Base-by-base conservation (phyloP, 2,113 vertebrate genomes). In the Albula goreensis region DNA sequence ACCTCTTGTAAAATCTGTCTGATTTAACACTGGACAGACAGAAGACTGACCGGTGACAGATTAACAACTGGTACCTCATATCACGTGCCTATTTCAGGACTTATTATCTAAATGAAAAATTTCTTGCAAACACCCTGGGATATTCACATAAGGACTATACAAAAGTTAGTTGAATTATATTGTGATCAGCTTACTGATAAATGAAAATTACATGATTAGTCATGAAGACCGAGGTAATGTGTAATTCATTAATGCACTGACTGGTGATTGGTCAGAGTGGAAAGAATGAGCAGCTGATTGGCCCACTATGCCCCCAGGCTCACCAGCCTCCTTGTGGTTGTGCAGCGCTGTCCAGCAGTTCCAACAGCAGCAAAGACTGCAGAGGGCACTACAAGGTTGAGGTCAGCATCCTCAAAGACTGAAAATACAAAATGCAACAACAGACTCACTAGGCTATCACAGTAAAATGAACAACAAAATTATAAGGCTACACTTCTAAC, bases 341-440 rank as follows among this genome's bases (percentile, higher is more conserved):
- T 99, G 88, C 98, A 99, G 80, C 98, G 97, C 89, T 99, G 98
- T 52, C 98, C 98, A 0, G 98, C 97, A 9, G 98, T 99, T 86
- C 98, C 98, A 88, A 99, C 97, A 0, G 98, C 96, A 0, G 98
- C 98, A 86, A 99, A 99, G 0, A 99, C 92, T 51, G 97, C 94
- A 17, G 97, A 97, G 0, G 98, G 98, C 53, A 99, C 95, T 0
- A 99, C 97, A 0, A 99, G 94, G 85, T 91, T 97, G 83, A 99
- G 94, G 91, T 99, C 98, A 4, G 98, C 98, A 8, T 99, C 98
- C 86, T 99, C 97, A 87, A 99, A 99, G 50, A 96, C 98, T 97
- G 86, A 10, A 50, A 57, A 82, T 22, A 81, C 91, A 19, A 89
- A 56, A 78, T 0, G 50, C 70, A 50, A 74, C 85, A 50, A 83